Conservation (phyloP, 2,888 invertebrate species). For the Stenichneumon culpator region DNA sequence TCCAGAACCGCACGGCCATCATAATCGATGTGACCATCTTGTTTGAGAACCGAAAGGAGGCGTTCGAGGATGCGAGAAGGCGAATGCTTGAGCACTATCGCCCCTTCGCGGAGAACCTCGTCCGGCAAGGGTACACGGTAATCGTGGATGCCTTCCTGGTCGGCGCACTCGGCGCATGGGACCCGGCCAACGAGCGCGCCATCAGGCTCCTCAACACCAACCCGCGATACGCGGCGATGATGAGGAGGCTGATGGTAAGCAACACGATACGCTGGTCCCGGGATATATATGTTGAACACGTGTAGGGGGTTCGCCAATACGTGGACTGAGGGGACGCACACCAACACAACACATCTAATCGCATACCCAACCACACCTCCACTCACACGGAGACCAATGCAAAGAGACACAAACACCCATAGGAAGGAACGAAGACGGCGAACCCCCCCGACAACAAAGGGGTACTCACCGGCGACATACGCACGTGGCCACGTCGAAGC, state of each 20-base stretch:
- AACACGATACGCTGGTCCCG: constrained; percentile 76
- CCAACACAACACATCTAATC: too few relatives aligned
- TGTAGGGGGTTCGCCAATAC: constrained; percentile 75
- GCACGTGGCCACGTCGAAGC: too few relatives aligned
- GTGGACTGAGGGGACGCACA: too few relatives aligned
- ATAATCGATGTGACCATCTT: constrained; percentile 63
- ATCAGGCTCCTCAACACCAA: constrained; percentile 62
- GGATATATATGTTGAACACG: constrained; percentile 79
- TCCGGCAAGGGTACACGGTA: constrained; percentile 37
- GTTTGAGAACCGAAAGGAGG: constrained; percentile 76
- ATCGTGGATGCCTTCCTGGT: constrained; percentile 75
- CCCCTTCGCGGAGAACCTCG: constrained; percentile 69
- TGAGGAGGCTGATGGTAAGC: constrained; percentile 69
- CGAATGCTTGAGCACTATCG: constrained; percentile 73
- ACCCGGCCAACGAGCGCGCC: constrained; percentile 74
- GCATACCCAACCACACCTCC: too few relatives aligned
- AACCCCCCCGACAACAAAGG: too few relatives aligned
- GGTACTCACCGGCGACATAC: too few relatives aligned
- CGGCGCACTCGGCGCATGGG: constrained; percentile 39
- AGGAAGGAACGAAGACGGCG: too few relatives aligned
- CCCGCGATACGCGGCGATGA: constrained; percentile 68
- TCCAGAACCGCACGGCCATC: constrained; percentile 68
- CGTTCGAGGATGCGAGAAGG: constrained; percentile 71
- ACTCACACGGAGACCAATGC: too few relatives aligned
- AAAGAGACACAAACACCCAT: too few relatives aligned